Evolutionary conservation across 2,113 vertebrate species (phyloP), one percentile per base, ranked within the genome.

Genomic region (Willisornis vidua): DNA sequence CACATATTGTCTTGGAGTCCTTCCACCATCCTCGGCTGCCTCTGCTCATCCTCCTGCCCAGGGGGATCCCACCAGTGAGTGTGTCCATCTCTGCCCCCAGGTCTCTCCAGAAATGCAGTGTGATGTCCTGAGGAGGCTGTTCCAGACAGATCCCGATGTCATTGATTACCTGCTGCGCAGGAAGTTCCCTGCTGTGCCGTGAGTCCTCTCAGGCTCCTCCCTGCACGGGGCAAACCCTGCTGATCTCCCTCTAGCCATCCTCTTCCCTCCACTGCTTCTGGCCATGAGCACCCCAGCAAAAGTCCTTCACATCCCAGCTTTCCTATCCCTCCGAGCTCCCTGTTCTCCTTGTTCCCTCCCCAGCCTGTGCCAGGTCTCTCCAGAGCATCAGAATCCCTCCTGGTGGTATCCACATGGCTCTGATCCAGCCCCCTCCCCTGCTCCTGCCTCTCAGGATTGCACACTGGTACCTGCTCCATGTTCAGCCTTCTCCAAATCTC

Each of bases 141-240:
- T 99, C 96, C 98, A 99, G 96, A 99, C 98, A 1, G 99, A 99
- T 58, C 98, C 99, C 0, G 99, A 99, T 72, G 98, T 99, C 92
- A 98, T 99, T 15, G 98, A 99, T 94, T 98, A 99, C 90, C 98
- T 99, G 29, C 92, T 99, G 87, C 98, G 99, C 39, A 98, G 98
- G 95, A 99, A 98, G 73, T 45, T 86, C 78, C 24, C 22, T 0
- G 4, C 66, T 0, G 0, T 2, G 35, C 84, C 4, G 97, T 98
- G 31, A 97, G 97, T 96, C 16, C 45, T 41, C 4, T 1, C n/a
- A 68, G 46, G 70, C 46, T 46, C 46, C 46, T 12, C 4, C 0
- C 58, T 35, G 58, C 33, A 1, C 3, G 1, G 39, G 59, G 52
- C 70, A 5, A 41, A 12, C 4, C 67, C 72, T 33, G 33, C 84